These are phyloP conservation scores for Furnarius figulus DNA, from an alignment of 2,113 vertebrate genomes.

Conservation along the genomic window DNA sequence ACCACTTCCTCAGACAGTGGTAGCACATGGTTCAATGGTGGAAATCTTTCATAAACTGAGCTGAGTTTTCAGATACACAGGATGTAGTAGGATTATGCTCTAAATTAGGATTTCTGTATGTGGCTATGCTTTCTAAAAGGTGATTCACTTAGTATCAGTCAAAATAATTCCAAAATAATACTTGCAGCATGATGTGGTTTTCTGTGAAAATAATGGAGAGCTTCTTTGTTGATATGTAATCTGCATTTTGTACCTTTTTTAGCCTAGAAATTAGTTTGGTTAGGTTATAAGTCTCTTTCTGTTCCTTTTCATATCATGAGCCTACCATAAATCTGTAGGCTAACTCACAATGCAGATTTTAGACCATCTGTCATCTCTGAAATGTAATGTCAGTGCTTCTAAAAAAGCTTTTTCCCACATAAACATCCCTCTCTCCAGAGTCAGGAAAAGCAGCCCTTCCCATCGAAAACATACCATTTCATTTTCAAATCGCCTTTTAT, in stretches of 20 bases:
- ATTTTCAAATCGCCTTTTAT: neutral
- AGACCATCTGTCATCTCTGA: conserved; percentile 43
- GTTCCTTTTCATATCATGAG: neutral
- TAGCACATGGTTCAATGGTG: neutral
- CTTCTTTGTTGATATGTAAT: neutral
- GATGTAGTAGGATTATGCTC: neutral
- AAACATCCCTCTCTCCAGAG: neutral
- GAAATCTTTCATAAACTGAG: neutral
- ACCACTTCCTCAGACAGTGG: neutral
- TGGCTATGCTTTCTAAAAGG: neutral
- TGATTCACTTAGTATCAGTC: neutral
- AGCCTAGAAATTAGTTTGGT: neutral
- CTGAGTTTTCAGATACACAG: neutral
- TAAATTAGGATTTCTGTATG: neutral
- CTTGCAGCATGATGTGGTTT: neutral
- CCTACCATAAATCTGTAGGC: conserved; percentile 25
- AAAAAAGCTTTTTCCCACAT: conserved; percentile 22
- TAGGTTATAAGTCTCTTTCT: neutral
- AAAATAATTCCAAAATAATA: neutral
- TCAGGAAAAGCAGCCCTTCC: conserved; percentile 7
- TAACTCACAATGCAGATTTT: conserved; percentile 15
- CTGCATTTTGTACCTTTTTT: neutral
- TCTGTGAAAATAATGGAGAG: neutral
- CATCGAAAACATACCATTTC: neutral
- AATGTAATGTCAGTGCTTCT: conserved; percentile 26